A percentile compares a stretch with the other conserved stretches of the same genome.
phyloP scores from a whole-genome alignment of 2,888 invertebrate species.

The Sphecodes monilicornis region DNA sequence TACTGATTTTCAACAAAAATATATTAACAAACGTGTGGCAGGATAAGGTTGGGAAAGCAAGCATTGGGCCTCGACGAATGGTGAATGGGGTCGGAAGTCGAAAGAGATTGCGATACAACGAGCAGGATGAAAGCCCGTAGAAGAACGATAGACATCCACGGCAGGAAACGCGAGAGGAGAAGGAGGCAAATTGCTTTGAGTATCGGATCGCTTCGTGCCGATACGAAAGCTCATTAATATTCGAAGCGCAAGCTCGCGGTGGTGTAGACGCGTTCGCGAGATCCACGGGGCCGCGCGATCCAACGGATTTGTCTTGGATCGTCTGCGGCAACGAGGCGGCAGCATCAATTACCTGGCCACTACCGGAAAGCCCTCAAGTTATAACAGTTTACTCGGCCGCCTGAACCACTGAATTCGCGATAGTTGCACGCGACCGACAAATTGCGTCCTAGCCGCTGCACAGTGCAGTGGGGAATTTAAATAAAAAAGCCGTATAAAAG shows the following conservation, averaged over 20 bases:
- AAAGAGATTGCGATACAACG: background rate
- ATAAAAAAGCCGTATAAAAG: no score
- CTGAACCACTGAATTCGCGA: slow-evolving; percentile 44
- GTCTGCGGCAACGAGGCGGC: slow-evolving; percentile 19
- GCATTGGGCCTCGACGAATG: background rate
- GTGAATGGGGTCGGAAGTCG: background rate
- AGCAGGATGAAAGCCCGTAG: background rate
- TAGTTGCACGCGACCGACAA: slow-evolving; percentile 43
- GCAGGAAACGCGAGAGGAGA: background rate
- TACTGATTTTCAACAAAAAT: no score
- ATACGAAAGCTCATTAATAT: slow-evolving; percentile 48
- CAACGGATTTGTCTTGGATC: slow-evolving; percentile 38
- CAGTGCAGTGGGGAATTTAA: no score
- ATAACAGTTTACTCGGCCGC: slow-evolving; percentile 57
- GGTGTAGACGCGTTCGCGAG: slow-evolving; percentile 32
- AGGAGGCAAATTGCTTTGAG: slow-evolving; percentile 40
- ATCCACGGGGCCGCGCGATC: background rate
- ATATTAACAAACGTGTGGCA: background rate
- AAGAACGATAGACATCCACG: background rate
- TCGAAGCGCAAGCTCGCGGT: slow-evolving; percentile 45
- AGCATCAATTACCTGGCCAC: slow-evolving; percentile 41
- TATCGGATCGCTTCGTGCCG: slow-evolving; percentile 27
- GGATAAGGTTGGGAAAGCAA: background rate
- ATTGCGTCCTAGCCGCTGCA: slow-evolving; percentile 26
- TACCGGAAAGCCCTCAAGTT: slow-evolving; percentile 58